Base-by-base conservation (phyloP, 2,113 vertebrate genomes). In the Pteruthius melanotis region DNA sequence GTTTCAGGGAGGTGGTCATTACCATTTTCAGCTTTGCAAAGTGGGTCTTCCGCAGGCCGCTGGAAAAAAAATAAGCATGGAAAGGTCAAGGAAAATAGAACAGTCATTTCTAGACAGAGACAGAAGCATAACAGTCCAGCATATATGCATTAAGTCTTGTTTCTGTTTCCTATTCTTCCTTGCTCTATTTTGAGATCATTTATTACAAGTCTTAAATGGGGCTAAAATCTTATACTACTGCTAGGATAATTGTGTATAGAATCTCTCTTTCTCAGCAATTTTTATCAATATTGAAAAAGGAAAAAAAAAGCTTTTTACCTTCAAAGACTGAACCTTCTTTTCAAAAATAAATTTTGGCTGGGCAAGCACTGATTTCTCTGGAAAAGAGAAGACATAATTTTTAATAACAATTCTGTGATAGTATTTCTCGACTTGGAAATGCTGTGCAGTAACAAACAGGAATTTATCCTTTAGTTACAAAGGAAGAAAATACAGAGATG, bases 301-400 rank as follows among this genome's bases (percentile, higher is more conserved):
- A 7, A 3, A 4, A 13, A 37, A 24, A 23, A 16, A 5, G 9
- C 13, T 18, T 93, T 78, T 97, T 97, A 99, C 98, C 98, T 99
- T 99, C 79, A 95, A 94, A 83, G 94, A 53, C 30, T 7, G 23
- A 30, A 96, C 82, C 82, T 94, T 97, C 90, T 96, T 98, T 90
- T 97, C 96, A 92, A 98, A 98, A 92, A 98, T 57, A 96, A 98
- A 98, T 68, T 94, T 91, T 1, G 98, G 98, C 63, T 98, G 97
- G 76, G 97, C 94, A 89, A 98, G 96, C 59, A 98, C 71, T 71
- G 95, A 88, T 92, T 97, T 98, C 47, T 97, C 98, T 99, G 95
- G 61, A 95, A 95, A 91, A 96, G 16, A 89, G 68, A 70, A 66
- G 15, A 74, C 12, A 42, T 27, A 0, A 8, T 21, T 86, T 83